These are phyloP conservation scores for Callipepla californica DNA, from an alignment of 2,113 vertebrate species.

Conservation along the genomic window DNA sequence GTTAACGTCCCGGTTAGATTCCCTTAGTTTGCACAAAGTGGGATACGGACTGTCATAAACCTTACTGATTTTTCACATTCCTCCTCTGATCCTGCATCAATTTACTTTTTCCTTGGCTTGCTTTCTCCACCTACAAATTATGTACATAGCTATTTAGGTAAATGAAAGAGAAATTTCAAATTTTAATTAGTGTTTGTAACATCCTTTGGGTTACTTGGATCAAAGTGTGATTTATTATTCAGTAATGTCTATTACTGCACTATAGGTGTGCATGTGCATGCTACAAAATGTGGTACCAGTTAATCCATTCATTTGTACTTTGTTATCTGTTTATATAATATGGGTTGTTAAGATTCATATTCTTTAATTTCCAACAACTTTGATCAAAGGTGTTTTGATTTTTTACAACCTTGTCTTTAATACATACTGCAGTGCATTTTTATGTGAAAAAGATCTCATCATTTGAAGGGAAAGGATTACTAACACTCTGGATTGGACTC, in stretches of 20 bases:
- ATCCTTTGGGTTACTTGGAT: slow-evolving; percentile 61
- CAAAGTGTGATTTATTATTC: slow-evolving; percentile 60
- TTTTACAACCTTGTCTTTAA: slow-evolving; percentile 4
- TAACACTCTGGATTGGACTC: neutral
- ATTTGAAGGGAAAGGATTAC: neutral
- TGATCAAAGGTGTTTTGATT: slow-evolving; percentile 3
- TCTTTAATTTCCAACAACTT: slow-evolving; percentile 9
- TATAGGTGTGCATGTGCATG: neutral
- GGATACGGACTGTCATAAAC: accelerated
- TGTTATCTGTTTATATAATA: neutral
- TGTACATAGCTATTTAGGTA: slow-evolving; percentile 53
- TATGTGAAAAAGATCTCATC: neutral
- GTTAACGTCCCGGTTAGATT: neutral
- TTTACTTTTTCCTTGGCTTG: slow-evolving; percentile 44
- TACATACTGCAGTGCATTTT: neutral
- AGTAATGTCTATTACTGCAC: neutral
- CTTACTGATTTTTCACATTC: slow-evolving; percentile 1
- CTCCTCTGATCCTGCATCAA: neutral
- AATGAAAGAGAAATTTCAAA: slow-evolving; percentile 50
- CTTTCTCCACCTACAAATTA: slow-evolving; percentile 51
- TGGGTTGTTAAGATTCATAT: neutral
- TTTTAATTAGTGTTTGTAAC: slow-evolving; percentile 66
- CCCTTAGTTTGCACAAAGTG: neutral
- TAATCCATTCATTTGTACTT: neutral
- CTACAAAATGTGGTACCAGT: neutral